phyloP scores from a whole-genome alignment of 2,888 invertebrate genomes.

The Alsophila aescularia region DNA sequence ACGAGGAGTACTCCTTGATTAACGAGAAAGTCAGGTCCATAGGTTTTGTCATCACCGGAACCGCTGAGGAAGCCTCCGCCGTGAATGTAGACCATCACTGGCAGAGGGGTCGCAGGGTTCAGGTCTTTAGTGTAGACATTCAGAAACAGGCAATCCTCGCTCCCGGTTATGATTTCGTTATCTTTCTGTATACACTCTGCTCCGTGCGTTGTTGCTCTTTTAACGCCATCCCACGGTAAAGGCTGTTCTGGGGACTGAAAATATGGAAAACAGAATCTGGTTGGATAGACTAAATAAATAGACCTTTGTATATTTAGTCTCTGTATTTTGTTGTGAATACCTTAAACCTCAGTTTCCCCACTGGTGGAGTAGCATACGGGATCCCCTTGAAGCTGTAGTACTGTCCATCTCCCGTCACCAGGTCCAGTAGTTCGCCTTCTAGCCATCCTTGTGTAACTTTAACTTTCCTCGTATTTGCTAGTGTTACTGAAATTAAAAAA shows the following conservation, averaged over 20 bases:
- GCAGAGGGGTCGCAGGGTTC: slow-evolving; percentile 33
- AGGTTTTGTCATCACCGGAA: slow-evolving; percentile 48
- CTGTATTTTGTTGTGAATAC: slow-evolving; percentile 42
- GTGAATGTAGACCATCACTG: slow-evolving; percentile 61
- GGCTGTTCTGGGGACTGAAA: slow-evolving; percentile 42
- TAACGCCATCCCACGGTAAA: slow-evolving; percentile 49
- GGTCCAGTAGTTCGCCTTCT: slow-evolving; percentile 43
- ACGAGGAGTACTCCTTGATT: slow-evolving; percentile 53
- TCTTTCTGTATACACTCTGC: slow-evolving; percentile 50
- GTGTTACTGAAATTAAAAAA: background rate
- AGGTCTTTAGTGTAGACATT: slow-evolving; percentile 56
- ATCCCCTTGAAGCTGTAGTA: slow-evolving; percentile 68
- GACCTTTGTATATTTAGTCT: background rate
- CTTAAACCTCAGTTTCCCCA: slow-evolving; percentile 74
- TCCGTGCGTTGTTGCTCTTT: slow-evolving; percentile 49
- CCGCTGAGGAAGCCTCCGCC: slow-evolving; percentile 57
- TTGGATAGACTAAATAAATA: background rate
- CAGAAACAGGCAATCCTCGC: slow-evolving; percentile 56
- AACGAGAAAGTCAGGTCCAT: slow-evolving; percentile 59
- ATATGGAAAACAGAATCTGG: background rate
- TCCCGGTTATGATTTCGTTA: slow-evolving; percentile 36
- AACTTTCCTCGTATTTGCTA: slow-evolving; percentile 40
- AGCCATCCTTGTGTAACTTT: slow-evolving; percentile 49
- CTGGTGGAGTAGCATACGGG: slow-evolving; percentile 78
- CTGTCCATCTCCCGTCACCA: slow-evolving; percentile 40